Percentiles rank a stretch among this genome's conserved stretches.
These are phyloP conservation scores for Cepaea nemoralis DNA, from an alignment of 1,140 invertebrate genomes.

Conservation along the genomic window DNA sequence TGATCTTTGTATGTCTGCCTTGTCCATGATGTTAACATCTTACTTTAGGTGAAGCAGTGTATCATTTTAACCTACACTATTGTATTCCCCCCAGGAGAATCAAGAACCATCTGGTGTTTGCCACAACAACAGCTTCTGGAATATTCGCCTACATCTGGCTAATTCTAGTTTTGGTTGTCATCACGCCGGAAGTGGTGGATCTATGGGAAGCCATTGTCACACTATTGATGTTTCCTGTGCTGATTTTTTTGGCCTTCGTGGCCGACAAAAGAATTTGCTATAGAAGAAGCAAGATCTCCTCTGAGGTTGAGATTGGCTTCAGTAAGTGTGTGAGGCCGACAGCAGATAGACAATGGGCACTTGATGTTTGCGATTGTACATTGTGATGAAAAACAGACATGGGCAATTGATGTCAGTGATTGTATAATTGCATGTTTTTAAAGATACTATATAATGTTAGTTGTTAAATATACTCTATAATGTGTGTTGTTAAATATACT, in stretches of 20 bases:
- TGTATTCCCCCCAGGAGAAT: slow-evolving; percentile 77
- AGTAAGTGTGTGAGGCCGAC: slow-evolving; percentile 55
- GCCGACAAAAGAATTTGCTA: slow-evolving; percentile 74
- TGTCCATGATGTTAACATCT: no score
- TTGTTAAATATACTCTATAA: no score
- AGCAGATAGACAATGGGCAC: no score
- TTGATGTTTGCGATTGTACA: no score
- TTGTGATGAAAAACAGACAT: no score
- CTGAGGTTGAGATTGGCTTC: slow-evolving; percentile 53
- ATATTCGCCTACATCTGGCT: slow-evolving; percentile 81
- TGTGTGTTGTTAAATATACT: no score
- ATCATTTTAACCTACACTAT: no score
- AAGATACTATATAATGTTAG: no score
- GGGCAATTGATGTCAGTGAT: no score
- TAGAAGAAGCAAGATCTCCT: slow-evolving; percentile 42
- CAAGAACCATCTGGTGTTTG: slow-evolving; percentile 81
- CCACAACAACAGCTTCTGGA: slow-evolving; percentile 75
- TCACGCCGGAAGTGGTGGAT: slow-evolving; percentile 74
- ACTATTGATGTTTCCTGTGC: slow-evolving; percentile 76
- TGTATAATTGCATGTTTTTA: no score
- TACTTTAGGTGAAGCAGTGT: no score
- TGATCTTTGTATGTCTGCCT: no score
- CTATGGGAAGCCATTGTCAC: slow-evolving; percentile 79
- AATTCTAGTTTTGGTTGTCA: slow-evolving; percentile 74
- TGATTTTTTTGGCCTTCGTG: slow-evolving; percentile 73